A percentile compares a stretch with the other conserved stretches of the same genome.
Evolutionary conservation across 2,113 vertebrate genomes (phyloP).

Genomic region (Syngnathus floridae): DNA sequence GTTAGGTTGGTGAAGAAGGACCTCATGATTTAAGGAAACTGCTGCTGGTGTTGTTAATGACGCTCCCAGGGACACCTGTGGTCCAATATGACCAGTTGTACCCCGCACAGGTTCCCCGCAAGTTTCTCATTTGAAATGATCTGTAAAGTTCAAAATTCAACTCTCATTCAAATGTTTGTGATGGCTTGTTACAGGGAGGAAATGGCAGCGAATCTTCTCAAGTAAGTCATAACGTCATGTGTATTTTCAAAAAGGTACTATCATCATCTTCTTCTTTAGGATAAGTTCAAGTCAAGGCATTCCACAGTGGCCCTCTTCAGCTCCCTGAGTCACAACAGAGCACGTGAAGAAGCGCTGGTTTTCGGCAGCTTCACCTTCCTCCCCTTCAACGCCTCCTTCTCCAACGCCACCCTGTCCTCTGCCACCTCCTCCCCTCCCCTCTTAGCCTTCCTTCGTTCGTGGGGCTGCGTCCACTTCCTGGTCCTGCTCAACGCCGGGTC

Average conservation of each 20-base stretch:
- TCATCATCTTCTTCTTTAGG: conserved; percentile 14
- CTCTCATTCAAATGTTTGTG: neutral
- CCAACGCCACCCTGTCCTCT: conserved; percentile 29
- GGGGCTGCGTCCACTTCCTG: conserved; percentile 68
- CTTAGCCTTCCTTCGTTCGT: conserved; percentile 69
- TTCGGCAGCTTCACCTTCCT: conserved; percentile 63
- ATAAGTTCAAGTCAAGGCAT: neutral
- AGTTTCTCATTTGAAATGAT: neutral
- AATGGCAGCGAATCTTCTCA: neutral
- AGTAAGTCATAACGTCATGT: conserved; percentile 20
- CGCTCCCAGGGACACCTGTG: conserved; percentile 69
- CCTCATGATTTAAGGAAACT: conserved; percentile 49
- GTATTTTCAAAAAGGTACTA: neutral
- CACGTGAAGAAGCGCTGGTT: conserved; percentile 64
- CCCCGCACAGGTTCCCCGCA: conserved; percentile 37
- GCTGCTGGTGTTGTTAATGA: conserved; percentile 68
- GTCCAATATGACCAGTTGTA: conserved; percentile 54
- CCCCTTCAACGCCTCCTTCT: conserved; percentile 43
- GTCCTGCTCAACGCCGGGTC: conserved; percentile 64
- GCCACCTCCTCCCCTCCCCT: conserved; percentile 18
- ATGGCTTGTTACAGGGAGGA: neutral
- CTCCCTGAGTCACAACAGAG: conserved; percentile 57
- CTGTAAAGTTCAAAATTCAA: neutral
- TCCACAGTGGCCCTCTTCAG: conserved; percentile 44
- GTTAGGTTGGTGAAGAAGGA: conserved; percentile 54